phyloP scores from a whole-genome alignment of 2,888 invertebrate genomes.

The Chorisops tibialis region DNA sequence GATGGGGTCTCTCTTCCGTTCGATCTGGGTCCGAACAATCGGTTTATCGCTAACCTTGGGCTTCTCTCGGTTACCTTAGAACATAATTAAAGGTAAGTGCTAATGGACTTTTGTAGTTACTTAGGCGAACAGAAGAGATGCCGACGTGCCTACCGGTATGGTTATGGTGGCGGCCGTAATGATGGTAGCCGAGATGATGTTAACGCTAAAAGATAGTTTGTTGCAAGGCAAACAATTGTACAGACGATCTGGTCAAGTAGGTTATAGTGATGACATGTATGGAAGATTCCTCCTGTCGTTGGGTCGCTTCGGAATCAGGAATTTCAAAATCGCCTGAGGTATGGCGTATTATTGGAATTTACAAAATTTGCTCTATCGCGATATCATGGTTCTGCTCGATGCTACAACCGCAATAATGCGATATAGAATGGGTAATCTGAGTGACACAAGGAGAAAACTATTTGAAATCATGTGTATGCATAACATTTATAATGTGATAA shows the following conservation, averaged over 20 bases:
- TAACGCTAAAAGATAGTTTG: constrained; percentile 3
- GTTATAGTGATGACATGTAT: constrained; percentile 2
- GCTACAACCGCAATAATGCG: too few species aligned
- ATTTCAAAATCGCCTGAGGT: too few species aligned
- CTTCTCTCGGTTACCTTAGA: constrained; percentile 22
- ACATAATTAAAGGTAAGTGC: constrained; percentile 28
- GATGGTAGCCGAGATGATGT: background rate
- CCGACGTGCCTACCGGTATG: constrained; percentile 10
- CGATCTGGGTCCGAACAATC: constrained; percentile 16
- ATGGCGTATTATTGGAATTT: too few species aligned
- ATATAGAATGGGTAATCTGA: too few species aligned
- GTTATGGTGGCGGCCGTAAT: constrained; percentile 6
- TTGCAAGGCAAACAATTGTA: constrained; percentile 11
- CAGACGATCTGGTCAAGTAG: constrained; percentile 12
- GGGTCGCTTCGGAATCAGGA: too few species aligned
- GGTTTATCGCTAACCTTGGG: constrained; percentile 26
- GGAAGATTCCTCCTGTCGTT: too few species aligned
- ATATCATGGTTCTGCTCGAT: too few species aligned
- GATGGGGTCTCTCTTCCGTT: too few species aligned
- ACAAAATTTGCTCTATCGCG: too few species aligned
- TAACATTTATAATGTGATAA: too few species aligned
- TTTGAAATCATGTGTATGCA: too few species aligned
- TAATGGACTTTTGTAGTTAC: constrained; percentile 27
- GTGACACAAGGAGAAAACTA: too few species aligned
- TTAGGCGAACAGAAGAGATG: constrained; percentile 17